Percentiles rank a stretch among this genome's conserved stretches.
Conservation (phyloP, 2,113 vertebrate genomes). For the Halcyon senegalensis region DNA sequence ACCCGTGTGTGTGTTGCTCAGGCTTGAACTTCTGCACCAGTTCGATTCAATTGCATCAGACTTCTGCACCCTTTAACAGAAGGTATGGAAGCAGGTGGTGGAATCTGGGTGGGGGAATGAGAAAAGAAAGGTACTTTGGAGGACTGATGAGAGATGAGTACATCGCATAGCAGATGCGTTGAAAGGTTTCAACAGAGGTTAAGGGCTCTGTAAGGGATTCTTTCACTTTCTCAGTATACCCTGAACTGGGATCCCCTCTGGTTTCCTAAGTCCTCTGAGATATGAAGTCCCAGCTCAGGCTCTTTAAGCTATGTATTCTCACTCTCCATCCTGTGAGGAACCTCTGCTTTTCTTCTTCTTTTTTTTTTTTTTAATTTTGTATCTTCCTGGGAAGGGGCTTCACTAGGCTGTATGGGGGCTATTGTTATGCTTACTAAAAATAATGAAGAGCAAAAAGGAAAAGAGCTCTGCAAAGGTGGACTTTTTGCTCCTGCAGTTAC, state of each 20-base stretch:
- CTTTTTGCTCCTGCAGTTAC: not conserved
- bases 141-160: not conserved
- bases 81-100: not conserved
- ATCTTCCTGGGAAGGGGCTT: not conserved
- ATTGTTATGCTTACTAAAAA: not conserved
- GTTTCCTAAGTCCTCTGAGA: not conserved
- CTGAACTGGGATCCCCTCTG: not conserved
- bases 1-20: not conserved
- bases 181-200: not conserved
- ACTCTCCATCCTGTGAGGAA: not conserved
- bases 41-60: not conserved
- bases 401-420: not conserved
- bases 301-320: not conserved
- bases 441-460: not conserved
- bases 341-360: not conserved
- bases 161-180: not conserved
- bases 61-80: not conserved
- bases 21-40: conserved; percentile 1
- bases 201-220: not conserved
- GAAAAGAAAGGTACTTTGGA: not conserved
- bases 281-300: not conserved
- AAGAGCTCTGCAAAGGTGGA: not conserved
- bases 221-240: not conserved
- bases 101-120: not conserved
- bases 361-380: not conserved